A percentile compares a stretch with the other conserved stretches of the same genome.
These are phyloP conservation scores for Pachydiplax longipennis DNA, from an alignment of 2,888 invertebrate species.

Conservation along the genomic window DNA sequence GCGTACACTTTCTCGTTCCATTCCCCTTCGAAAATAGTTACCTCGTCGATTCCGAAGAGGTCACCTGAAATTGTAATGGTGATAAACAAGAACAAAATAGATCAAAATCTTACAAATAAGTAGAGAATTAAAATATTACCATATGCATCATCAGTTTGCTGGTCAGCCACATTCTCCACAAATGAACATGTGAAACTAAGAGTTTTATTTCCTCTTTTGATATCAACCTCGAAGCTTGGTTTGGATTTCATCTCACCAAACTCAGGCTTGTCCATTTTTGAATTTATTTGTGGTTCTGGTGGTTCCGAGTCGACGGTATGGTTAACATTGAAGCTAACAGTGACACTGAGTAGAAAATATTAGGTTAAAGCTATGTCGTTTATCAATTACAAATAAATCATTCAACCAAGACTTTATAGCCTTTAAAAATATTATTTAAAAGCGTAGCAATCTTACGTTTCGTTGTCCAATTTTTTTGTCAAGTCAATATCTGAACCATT, in stretches of 20 bases:
- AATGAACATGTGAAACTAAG: conserved; percentile 88
- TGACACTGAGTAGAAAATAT: conserved; percentile 65
- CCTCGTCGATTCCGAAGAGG: conserved; percentile 91
- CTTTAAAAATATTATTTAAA: neutral
- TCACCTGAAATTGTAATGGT: conserved; percentile 71
- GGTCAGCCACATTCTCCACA: conserved; percentile 62
- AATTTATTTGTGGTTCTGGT: conserved; percentile 70
- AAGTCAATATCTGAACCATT: conserved; percentile 87
- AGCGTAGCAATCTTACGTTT: conserved; percentile 66
- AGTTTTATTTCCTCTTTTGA: conserved; percentile 78
- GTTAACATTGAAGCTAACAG: conserved; percentile 89
- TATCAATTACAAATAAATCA: neutral
- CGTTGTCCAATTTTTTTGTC: conserved; percentile 73
- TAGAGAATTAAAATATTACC: conserved; percentile 61
- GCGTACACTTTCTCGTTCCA: conserved; percentile 87
- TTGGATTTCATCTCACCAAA: conserved; percentile 86
- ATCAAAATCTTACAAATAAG: neutral
- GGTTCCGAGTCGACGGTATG: conserved; percentile 88
- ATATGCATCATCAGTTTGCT: conserved; percentile 73
- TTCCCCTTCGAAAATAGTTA: conserved; percentile 87
- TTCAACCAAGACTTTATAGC: neutral
- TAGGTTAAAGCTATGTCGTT: neutral
- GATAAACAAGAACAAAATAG: neutral
- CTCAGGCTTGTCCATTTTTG: conserved; percentile 73
- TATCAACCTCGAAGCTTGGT: conserved; percentile 90